Evolutionary conservation across 2,113 vertebrate species (phyloP).

Genomic region (Anarrhichthys ocellatus): DNA sequence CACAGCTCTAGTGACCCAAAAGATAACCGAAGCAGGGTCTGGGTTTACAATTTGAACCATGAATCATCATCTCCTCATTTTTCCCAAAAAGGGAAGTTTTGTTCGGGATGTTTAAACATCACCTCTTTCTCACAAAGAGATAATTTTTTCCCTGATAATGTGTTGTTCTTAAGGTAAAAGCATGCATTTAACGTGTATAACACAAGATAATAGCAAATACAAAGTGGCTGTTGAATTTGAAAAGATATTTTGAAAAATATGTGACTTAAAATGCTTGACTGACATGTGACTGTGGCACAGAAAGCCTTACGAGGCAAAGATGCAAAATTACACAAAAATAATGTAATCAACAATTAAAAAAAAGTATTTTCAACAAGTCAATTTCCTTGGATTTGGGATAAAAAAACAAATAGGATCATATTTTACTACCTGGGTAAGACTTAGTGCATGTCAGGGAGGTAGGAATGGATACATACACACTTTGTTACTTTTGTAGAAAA

Average conservation of each 20-base stretch:
- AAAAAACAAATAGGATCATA: conserved; percentile 25
- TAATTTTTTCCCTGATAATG: not conserved
- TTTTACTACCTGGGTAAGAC: not conserved
- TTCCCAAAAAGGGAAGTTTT: conserved; percentile 33
- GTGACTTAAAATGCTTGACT: not conserved
- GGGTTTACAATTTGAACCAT: conserved; percentile 41
- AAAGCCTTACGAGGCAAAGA: not conserved
- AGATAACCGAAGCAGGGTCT: conserved; percentile 28
- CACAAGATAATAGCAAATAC: not conserved
- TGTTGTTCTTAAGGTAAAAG: not conserved
- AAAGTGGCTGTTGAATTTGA: not conserved
- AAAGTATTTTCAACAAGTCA: not conserved
- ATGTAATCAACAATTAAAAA: not conserved
- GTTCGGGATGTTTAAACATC: conserved; percentile 24
- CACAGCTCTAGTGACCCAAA: conserved; percentile 36
- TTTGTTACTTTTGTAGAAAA: not conserved
- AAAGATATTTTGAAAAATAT: not conserved
- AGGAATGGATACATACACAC: not conserved
- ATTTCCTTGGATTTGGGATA: not conserved
- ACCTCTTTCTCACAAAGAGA: not conserved
- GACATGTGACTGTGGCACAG: not conserved
- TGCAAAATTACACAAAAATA: not conserved
- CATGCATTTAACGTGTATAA: not conserved
- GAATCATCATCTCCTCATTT: conserved; percentile 43
- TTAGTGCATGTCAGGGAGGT: not conserved